phyloP scores from a whole-genome alignment of 23 tunicate species.

The Halocynthia aurantium region DNA sequence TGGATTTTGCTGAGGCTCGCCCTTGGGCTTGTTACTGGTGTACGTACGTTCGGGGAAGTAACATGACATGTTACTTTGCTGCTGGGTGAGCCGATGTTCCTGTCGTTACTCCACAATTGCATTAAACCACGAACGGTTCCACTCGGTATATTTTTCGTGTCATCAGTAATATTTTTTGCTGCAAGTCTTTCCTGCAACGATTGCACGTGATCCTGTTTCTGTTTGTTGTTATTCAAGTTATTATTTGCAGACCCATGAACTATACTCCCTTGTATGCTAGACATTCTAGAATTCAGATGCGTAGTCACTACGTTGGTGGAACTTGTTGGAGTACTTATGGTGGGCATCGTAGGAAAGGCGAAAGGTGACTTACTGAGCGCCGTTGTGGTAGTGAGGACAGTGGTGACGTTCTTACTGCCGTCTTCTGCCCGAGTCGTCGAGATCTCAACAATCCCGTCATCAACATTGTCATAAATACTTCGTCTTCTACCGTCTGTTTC shows the following conservation, averaged over 20 bases:
- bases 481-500: neutral
- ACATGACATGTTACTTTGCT: no score
- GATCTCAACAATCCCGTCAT: no score
- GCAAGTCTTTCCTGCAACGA: no score
- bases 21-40: slow-evolving; percentile 11
- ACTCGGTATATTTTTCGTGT: slow-evolving; percentile 7
- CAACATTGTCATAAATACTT: slow-evolving; percentile 4
- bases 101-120: neutral
- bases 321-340: slow-evolving; percentile 1
- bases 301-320: neutral
- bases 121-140: slow-evolving; percentile 17
- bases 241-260: neutral
- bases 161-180: neutral
- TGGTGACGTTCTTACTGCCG: neutral
- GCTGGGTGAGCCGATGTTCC: no score
- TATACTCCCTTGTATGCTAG: neutral
- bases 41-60: neutral
- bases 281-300: neutral
- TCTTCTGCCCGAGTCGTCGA: no score
- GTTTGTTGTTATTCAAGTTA: slow-evolving; percentile 5
- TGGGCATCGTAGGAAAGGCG: neutral
- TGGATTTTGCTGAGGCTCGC: neutral
- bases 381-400: neutral
- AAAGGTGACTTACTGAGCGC: neutral
- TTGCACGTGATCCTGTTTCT: neutral